phyloP scores from a whole-genome alignment of 1,140 invertebrate genomes.

The Drosophila obscura region DNA sequence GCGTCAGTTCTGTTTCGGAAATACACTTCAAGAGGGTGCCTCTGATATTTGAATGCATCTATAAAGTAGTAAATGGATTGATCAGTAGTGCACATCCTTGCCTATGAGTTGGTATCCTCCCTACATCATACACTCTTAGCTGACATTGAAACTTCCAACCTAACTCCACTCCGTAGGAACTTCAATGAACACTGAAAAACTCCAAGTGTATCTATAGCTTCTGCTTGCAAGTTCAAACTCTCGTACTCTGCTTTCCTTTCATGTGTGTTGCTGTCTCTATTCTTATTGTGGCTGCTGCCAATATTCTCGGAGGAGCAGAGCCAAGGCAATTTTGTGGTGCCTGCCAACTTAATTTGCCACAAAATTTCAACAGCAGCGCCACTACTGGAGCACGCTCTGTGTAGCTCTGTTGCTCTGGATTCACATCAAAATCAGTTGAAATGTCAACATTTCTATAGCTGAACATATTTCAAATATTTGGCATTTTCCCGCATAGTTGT shows the following conservation, averaged over 20 bases:
- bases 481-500: constrained; percentile 58
- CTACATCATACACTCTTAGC: no score
- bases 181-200: no score
- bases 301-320: constrained; percentile 26
- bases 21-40: no score
- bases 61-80: no score
- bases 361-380: constrained; percentile 20
- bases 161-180: no score
- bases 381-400: constrained; percentile 3
- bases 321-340: constrained; percentile 47
- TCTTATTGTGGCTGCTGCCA: constrained; percentile 26
- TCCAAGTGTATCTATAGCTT: no score
- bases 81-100: no score
- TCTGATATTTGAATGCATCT: no score
- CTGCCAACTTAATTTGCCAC: constrained; percentile 66
- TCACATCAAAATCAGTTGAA: constrained; percentile 37
- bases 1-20: no score
- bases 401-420: neutral
- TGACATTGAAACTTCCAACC: no score
- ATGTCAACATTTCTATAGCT: constrained; percentile 55
- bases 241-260: constrained; percentile 25
- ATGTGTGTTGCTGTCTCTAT: constrained; percentile 15
- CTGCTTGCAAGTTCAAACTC: no score
- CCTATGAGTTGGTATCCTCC: no score
- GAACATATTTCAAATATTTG: constrained; percentile 74